Base-by-base conservation (phyloP, 2,113 vertebrate genomes). In the Burhinus oedicnemus region DNA sequence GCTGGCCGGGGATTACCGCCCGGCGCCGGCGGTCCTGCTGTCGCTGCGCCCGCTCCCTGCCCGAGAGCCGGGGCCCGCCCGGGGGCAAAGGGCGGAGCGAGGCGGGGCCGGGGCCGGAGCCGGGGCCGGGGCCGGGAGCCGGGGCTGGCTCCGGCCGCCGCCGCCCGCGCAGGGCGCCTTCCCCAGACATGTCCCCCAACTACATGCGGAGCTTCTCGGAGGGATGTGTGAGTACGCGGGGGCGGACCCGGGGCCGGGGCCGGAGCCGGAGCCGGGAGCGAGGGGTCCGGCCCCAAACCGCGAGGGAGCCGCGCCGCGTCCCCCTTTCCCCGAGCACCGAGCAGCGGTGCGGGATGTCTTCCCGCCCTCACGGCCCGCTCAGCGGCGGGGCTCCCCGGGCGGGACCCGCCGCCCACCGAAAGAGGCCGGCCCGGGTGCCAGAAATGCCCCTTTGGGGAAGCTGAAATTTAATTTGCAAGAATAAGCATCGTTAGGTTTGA, bases 171-270 rank as follows among this genome's bases (percentile, higher is more conserved):
- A 51, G 94, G 89, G 90, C 96, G 64, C 65, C 81, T 85, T 95
- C 88, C 90, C 78, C 93, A 95, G 96, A 92, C 95, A 99, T 98
- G 99, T 99, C 98, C 97, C 97, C 98, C 96, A 99, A 98, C 97
- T 99, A 99, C 97, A 98, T 99, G 97, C 98, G 97, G 97, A 99
- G 98, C 97, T 99, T 99, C 98, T 99, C 98, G 93, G 99, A 99
- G 97, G 98, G 98, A 98, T 99, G 98, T 97, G 98, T 99, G 96
- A 99, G 99, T 99, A 98, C 79, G 58, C 72, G 32, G 45, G 26
- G 34, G 32, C 5, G 32, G n/a, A 36, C 11, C 16, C 13, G 36
- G n/a, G 15, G 45, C 36, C 22, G 42, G n/a, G n/a, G n/a, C 16
- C 13, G 36, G n/a, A 12, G 45, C 36, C 22, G 20, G 8, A 44